phyloP scores from a whole-genome alignment of 2,113 vertebrate genomes.

The Neoarius graeffei region DNA sequence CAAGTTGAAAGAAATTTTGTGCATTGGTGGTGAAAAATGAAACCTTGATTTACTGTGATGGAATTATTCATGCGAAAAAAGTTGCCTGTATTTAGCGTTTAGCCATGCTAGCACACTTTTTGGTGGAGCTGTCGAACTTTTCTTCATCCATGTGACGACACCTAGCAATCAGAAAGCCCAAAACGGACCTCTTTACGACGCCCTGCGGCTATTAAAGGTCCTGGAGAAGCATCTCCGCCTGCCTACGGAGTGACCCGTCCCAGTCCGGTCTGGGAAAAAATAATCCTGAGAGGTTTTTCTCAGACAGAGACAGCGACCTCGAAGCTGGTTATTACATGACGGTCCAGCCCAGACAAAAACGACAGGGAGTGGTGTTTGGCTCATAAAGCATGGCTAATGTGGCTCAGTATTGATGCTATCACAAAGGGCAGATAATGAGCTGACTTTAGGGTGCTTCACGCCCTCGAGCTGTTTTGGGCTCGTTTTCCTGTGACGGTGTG shows the following conservation, averaged over 20 bases:
- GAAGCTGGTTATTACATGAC: slow-evolving; percentile 29
- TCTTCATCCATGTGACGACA: slow-evolving; percentile 8
- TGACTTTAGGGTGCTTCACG: slow-evolving; percentile 5
- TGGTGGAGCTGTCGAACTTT: background rate
- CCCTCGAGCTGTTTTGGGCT: slow-evolving; percentile 15
- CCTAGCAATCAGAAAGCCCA: slow-evolving; percentile 24
- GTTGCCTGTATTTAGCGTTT: background rate
- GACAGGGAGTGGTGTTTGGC: slow-evolving; percentile 36
- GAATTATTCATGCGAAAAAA: background rate
- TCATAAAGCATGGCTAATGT: slow-evolving; percentile 21
- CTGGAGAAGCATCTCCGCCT: background rate
- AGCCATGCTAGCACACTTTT: background rate
- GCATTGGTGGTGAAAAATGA: no score
- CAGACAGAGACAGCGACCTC: background rate
- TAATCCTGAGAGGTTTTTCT: background rate
- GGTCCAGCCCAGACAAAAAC: slow-evolving; percentile 1
- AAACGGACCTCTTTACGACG: background rate
- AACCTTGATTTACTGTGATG: background rate
- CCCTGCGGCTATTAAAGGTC: slow-evolving; percentile 35
- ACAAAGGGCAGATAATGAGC: slow-evolving; percentile 25
- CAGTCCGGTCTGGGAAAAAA: background rate
- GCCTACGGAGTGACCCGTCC: background rate
- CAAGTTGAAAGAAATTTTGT: background rate
- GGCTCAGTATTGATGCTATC: slow-evolving; percentile 21
- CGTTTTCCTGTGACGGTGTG: background rate